These are phyloP conservation scores for Macrosoma leucophasiata DNA, from an alignment of 2,888 invertebrate genomes.

Conservation along the genomic window DNA sequence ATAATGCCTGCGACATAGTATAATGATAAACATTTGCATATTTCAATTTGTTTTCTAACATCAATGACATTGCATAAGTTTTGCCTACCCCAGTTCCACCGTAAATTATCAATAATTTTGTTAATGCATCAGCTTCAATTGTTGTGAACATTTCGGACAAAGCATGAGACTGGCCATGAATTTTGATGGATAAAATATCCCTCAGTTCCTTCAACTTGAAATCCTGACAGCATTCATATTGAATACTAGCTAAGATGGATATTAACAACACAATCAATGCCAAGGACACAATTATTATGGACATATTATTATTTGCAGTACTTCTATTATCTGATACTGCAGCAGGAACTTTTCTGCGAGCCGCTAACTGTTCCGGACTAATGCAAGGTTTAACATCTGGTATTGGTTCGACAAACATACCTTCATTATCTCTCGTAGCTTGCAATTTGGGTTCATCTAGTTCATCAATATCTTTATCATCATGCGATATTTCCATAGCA, in stretches of 20 bases:
- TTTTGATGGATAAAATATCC: conserved; percentile 33
- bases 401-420: too few relatives aligned
- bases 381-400: too few relatives aligned
- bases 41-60: conserved; percentile 41
- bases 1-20: conserved; percentile 51
- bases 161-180: conserved; percentile 54
- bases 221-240: conserved; percentile 42
- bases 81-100: conserved; percentile 69
- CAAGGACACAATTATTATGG: too few relatives aligned
- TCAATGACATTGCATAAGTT: conserved; percentile 48
- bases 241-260: conserved; percentile 36
- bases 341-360: too few relatives aligned
- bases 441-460: too few relatives aligned
- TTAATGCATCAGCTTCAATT: conserved; percentile 33
- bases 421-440: too few relatives aligned
- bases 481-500: conserved; percentile 49
- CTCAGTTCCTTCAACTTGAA: conserved; percentile 34
- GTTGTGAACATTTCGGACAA: conserved; percentile 37
- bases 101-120: conserved; percentile 53
- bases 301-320: too few relatives aligned
- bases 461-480: conserved; percentile 27
- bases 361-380: too few relatives aligned
- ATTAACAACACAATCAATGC: conserved; percentile 30
- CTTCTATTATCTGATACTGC: too few relatives aligned
- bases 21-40: conserved; percentile 60